Evolutionary conservation across 1,140 invertebrate species (phyloP).

Genomic region (Drosophila kikkawai): DNA sequence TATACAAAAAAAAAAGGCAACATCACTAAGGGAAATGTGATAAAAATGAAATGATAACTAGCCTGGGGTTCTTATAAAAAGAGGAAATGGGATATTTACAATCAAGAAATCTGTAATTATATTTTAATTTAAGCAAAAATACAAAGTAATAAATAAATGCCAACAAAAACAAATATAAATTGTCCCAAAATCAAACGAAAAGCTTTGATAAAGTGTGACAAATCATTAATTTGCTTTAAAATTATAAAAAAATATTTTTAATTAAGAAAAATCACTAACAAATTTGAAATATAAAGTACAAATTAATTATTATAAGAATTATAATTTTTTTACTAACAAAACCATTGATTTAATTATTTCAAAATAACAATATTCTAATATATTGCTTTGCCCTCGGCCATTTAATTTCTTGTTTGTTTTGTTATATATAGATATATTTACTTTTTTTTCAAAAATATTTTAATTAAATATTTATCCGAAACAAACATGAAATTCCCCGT

Average conservation of each 20-base stretch:
- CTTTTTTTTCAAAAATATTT: constrained; percentile 57
- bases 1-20: neutral
- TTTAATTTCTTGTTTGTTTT: constrained; percentile 15
- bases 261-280: neutral
- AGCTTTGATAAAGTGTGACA: neutral
- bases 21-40: neutral
- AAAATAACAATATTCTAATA: neutral
- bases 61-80: neutral
- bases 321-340: neutral
- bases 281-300: neutral
- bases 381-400: neutral
- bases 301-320: neutral
- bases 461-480: constrained; percentile 78
- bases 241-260: neutral
- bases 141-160: neutral
- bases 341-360: neutral
- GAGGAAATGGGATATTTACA: neutral
- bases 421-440: neutral
- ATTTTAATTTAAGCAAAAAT: neutral
- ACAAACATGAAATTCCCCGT: constrained; percentile 33
- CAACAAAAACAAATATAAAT: neutral
- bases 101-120: too few relatives aligned
- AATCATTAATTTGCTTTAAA: neutral
- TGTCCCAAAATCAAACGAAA: neutral
- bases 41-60: too few relatives aligned